Evolutionary conservation across 2,797 vertebrate genomes (phyloP), one percentile per base, ranked within the genome.

Genomic region (Cygnus olor): DNA sequence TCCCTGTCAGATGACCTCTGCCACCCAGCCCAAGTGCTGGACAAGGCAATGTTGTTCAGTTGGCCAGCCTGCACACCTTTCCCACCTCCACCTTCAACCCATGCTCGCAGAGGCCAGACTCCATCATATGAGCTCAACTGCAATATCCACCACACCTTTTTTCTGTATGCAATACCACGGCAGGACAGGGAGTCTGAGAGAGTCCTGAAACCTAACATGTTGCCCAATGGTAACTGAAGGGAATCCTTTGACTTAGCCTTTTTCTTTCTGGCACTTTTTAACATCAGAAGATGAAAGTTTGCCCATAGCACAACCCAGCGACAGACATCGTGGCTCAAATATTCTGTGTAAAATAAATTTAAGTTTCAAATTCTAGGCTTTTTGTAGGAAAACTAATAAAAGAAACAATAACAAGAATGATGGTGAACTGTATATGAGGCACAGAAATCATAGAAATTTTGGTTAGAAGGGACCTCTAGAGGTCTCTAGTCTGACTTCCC

Each of bases 401-500:
- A 47, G 54, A 78, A 83, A 65, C 80, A 27, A 45, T 56, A 94
- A 70, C 47, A 73, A 88, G 36, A 84, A 69, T 58, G 0, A 53
- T 45, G 24, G 69, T 66, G 21, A 94, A 93, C 91, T 7, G 4
- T 85, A 56, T 68, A 64, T 53, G 53, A 80, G 44, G 89, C 70
- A 53, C 4, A 1, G 64, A 82, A 56, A 60, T 80, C 71, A 77
- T 5, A 90, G 80, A 96, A 96, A 89, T 95, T 97, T 97, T 95
- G 84, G 92, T 92, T 92, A 95, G 57, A 97, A 95, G 90, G 96
- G 95, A 95, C 95, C 93, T 93, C 93, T 96, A 96, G 95, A 97
- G 95, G 95, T 95, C 86, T 82, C 84, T 57, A 71, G 44, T 69
- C 86, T 0, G 78, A 91, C 63, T 93, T 91, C 42, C 58, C 80